Evolutionary conservation across 2,113 vertebrate genomes (phyloP).

Genomic region (Rynchops niger): DNA sequence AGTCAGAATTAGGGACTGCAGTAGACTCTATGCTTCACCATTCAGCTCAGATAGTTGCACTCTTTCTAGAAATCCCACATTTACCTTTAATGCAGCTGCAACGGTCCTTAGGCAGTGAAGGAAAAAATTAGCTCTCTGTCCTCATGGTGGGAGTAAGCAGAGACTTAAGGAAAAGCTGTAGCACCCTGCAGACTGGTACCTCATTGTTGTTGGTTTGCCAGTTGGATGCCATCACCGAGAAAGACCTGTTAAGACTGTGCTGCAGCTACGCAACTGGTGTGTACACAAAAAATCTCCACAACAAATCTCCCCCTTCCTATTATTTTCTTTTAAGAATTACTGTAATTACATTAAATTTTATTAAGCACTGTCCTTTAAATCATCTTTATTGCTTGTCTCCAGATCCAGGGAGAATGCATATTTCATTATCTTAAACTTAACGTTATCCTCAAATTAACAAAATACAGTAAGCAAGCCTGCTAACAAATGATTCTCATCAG

Average conservation of each 20-base stretch:
- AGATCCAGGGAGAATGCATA: neutral
- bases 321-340: neutral
- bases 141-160: neutral
- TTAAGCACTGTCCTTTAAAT: neutral
- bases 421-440: conserved; percentile 18
- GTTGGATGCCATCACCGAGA: neutral
- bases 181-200: neutral
- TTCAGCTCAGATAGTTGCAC: neutral
- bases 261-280: neutral
- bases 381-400: neutral
- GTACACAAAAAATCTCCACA: neutral
- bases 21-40: neutral
- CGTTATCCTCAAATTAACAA: neutral
- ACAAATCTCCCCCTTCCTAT: neutral
- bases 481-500: neutral
- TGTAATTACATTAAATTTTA: neutral
- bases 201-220: neutral
- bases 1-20: neutral
- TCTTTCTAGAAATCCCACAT: neutral
- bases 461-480: neutral
- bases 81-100: neutral
- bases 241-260: neutral
- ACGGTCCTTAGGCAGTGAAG: neutral
- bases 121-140: neutral
- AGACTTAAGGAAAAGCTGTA: neutral